Evolutionary conservation across 2,888 invertebrate genomes (phyloP).

Genomic region (Trachelus tabidus): DNA sequence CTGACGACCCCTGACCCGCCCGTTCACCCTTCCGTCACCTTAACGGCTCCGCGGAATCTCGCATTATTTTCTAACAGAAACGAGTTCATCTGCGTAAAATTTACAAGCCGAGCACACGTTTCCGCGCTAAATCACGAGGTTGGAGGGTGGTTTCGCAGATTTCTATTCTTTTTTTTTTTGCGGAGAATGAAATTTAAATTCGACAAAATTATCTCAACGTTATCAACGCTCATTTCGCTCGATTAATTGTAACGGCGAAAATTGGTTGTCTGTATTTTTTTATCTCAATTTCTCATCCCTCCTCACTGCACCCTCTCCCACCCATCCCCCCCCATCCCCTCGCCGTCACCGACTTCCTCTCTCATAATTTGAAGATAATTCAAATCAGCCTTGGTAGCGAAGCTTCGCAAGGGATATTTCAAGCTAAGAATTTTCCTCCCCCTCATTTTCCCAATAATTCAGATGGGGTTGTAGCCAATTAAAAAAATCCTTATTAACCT

Average conservation of each 20-base stretch:
- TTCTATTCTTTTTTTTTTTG: neutral
- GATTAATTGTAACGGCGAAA: slow-evolving; percentile 27
- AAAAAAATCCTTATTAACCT: neutral
- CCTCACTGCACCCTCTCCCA: neutral
- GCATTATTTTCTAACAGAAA: slow-evolving; percentile 2
- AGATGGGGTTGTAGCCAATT: neutral
- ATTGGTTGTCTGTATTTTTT: slow-evolving; percentile 20
- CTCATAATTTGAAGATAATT: neutral
- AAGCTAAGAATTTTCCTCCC: neutral
- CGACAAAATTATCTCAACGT: neutral
- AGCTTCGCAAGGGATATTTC: neutral
- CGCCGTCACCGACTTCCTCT: neutral
- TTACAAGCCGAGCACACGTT: slow-evolving; percentile 5
- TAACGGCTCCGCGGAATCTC: neutral
- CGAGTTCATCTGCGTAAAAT: neutral
- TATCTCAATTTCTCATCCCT: slow-evolving; percentile 17
- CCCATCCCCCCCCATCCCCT: neutral
- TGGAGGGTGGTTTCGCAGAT: neutral
- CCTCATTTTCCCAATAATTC: neutral
- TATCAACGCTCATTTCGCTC: slow-evolving; percentile 27
- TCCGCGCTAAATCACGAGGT: neutral
- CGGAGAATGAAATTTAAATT: neutral
- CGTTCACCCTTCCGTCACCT: slow-evolving; percentile 11
- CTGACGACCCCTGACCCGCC: neutral
- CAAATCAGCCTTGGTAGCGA: neutral